A percentile compares a stretch with the other conserved stretches of the same genome.
Conservation (phyloP, 1,140 invertebrate species). For the Brachionus sp. region DNA sequence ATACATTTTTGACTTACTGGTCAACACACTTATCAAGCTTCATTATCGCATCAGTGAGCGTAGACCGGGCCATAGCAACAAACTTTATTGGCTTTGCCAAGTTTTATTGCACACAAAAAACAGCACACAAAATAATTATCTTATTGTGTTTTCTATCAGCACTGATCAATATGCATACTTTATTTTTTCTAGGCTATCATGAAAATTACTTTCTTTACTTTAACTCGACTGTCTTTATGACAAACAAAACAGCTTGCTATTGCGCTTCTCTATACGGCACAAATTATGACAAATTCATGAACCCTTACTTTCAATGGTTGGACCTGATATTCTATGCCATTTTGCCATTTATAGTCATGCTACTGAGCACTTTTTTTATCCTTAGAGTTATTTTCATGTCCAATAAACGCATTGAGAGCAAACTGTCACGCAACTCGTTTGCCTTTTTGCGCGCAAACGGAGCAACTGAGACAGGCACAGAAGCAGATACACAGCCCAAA, state of each 20-base stretch:
- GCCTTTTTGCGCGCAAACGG: neutral
- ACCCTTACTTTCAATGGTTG: slow-evolving; percentile 31
- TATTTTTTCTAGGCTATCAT: slow-evolving; percentile 38
- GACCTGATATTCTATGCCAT: slow-evolving; percentile 39
- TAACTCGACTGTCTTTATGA: neutral
- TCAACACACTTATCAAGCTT: slow-evolving; percentile 26
- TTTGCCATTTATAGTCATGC: slow-evolving; percentile 36
- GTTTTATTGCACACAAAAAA: slow-evolving; percentile 10
- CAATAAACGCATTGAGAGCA: neutral
- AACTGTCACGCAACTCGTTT: neutral
- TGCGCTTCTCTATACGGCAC: neutral
- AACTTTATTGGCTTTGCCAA: slow-evolving; percentile 37
- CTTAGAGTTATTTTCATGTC: slow-evolving; percentile 36
- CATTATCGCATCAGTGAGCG: slow-evolving; percentile 19
- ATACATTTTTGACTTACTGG: slow-evolving; percentile 38
- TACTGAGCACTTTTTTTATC: slow-evolving; percentile 12
- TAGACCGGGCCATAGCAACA: slow-evolving; percentile 43
- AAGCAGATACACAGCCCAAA: neutral
- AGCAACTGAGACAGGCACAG: neutral
- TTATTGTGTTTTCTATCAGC: neutral
- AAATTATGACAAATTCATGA: slow-evolving; percentile 28
- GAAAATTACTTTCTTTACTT: neutral
- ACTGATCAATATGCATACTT: slow-evolving; percentile 26
- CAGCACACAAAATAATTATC: neutral
- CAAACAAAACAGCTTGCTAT: neutral